These are phyloP conservation scores for Tichodroma muraria DNA, from an alignment of 2,113 vertebrate genomes.

Conservation along the genomic window DNA sequence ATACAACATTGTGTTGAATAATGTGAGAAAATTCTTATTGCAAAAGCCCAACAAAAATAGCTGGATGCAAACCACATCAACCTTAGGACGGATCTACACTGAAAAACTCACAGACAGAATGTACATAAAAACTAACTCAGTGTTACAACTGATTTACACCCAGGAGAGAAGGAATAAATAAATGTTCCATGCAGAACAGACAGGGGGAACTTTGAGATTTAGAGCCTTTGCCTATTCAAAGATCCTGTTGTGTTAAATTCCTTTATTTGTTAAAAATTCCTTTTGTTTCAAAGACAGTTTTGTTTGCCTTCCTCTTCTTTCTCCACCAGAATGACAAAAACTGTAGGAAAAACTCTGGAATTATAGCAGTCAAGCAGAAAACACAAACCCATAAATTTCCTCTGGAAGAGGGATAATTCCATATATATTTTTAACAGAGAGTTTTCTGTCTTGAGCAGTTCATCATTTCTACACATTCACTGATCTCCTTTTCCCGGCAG, in stretches of 20 bases:
- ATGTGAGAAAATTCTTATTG: not conserved
- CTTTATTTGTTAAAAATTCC: not conserved
- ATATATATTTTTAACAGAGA: not conserved
- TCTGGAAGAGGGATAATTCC: not conserved
- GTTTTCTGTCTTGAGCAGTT: not conserved
- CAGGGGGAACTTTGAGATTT: not conserved
- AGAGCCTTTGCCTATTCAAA: not conserved
- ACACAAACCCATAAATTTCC: not conserved
- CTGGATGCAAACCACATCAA: not conserved
- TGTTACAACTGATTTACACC: not conserved
- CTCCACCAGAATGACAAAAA: not conserved
- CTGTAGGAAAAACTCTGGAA: not conserved
- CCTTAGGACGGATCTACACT: not conserved
- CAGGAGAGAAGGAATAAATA: not conserved
- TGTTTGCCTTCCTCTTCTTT: not conserved
- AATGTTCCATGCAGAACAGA: fast-evolving
- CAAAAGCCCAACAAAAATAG: not conserved
- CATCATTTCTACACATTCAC: not conserved
- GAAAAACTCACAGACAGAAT: not conserved
- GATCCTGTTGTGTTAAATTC: not conserved
- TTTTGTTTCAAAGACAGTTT: not conserved
- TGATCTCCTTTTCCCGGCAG: not conserved
- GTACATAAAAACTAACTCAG: not conserved
- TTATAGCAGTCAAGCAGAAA: not conserved
- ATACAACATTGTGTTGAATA: not conserved